phyloP scores from a whole-genome alignment of 2,797 vertebrate genomes.

The Xerus rutilus region DNA sequence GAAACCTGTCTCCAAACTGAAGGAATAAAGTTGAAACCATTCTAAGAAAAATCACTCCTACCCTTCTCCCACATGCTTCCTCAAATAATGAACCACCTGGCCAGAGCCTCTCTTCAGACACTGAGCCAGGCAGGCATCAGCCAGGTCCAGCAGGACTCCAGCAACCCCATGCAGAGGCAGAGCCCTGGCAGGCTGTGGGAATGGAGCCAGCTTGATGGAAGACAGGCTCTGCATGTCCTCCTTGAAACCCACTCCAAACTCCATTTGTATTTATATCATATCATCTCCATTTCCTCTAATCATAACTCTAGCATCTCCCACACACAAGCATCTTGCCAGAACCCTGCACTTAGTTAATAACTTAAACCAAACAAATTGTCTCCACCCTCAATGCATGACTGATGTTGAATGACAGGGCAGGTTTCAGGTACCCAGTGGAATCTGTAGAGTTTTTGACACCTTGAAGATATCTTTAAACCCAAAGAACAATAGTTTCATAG shows the following conservation, averaged over 20 bases:
- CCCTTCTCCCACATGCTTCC: neutral
- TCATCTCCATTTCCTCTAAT: conserved; percentile 4
- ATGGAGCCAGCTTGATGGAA: neutral
- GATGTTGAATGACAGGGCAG: neutral
- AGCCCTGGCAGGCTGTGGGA: neutral
- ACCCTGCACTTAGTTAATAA: neutral
- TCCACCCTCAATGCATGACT: neutral
- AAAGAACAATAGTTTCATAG: neutral
- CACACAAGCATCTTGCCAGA: neutral
- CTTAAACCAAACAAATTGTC: conserved; percentile 7
- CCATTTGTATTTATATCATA: neutral
- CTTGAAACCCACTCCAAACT: neutral
- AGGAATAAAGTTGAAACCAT: neutral
- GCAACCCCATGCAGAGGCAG: neutral
- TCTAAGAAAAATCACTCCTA: neutral
- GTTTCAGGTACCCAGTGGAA: conserved; percentile 12
- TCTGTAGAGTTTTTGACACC: conserved; percentile 7
- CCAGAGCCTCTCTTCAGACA: neutral
- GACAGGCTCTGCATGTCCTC: neutral
- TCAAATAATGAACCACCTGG: neutral
- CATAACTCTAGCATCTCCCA: neutral
- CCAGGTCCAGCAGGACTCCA: neutral
- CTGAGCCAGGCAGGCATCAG: neutral
- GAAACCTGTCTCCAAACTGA: neutral
- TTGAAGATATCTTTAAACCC: conserved; percentile 48